These are phyloP conservation scores for Megamerina dolium DNA, from an alignment of 2,888 invertebrate species.

Conservation along the genomic window DNA sequence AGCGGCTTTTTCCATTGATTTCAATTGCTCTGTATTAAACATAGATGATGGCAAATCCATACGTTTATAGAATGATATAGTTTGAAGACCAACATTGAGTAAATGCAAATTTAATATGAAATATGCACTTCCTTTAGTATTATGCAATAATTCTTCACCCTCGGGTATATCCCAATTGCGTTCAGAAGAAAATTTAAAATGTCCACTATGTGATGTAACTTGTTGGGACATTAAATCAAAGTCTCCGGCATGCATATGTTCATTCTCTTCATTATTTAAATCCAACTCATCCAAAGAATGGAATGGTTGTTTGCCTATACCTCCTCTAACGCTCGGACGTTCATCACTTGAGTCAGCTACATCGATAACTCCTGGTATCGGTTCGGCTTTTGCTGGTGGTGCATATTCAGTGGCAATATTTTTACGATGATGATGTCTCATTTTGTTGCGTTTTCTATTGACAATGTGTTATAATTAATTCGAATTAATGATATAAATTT, in stretches of 20 bases:
- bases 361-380: conserved; percentile 39
- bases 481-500: conserved; percentile 9
- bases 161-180: conserved; percentile 45
- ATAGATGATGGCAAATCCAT: conserved; percentile 43
- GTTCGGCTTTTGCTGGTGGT: conserved; percentile 28
- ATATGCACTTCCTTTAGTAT: conserved; percentile 40
- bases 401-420: too few species aligned
- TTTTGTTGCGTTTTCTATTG: conserved; percentile 40
- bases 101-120: conserved; percentile 49
- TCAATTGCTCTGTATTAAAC: conserved; percentile 45
- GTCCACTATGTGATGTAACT: conserved; percentile 41
- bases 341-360: conserved; percentile 47
- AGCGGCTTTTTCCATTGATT: conserved; percentile 36
- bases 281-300: conserved; percentile 22
- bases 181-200: conserved; percentile 50
- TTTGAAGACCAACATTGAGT: conserved; percentile 46
- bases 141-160: conserved; percentile 38
- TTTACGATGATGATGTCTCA: conserved; percentile 32
- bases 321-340: conserved; percentile 9
- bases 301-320: conserved; percentile 16
- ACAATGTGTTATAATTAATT: background rate
- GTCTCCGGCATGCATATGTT: conserved; percentile 43
- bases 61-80: conserved; percentile 51
- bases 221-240: conserved; percentile 46
- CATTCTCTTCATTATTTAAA: conserved; percentile 29